Base-by-base conservation (phyloP, 2,797 vertebrate species). In the Poeciliopsis turneri region DNA sequence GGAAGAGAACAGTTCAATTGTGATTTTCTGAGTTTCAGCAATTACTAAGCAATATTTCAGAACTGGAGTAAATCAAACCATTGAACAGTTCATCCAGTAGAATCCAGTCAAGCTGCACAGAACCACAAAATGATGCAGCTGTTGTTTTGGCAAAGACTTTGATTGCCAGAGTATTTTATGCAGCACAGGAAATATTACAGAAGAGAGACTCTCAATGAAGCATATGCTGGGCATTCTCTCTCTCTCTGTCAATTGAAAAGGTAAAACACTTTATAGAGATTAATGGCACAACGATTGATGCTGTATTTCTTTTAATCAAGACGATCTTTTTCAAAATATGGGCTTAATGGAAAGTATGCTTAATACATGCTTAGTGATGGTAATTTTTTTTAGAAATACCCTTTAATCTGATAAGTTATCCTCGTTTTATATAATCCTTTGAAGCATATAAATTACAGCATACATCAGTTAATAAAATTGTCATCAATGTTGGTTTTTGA, bases 121-220 rank as follows among this genome's bases (percentile, higher is more conserved):
- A 72, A 69, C 55, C 28, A 71, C 72, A 76, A 69, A 86, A 79
- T 80, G 78, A 86, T 87, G 75, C 6, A 77, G 72, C 72, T 78
- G 80, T 76, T 85, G 74, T 72, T 46, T 33, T 36, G 61, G 57
- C 61, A 28, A 30, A 78, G n/a, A 74, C 5, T 84, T 90, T 80
- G 81, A 85, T 83, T 83, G 66, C 33, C 74, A 57, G 25, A 28
- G 30, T 51, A 13, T 71, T 75, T 72, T 80, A 43, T 77, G 36
- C 61, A 10, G 3, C 47, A 51, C 61, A 39, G 72, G 28, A 77
- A 74, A 80, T 71, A 79, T 74, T 53, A 46, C 18, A 66, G n/a
- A 64, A 51, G 43, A 51, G 45, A 64, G 72, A 83, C 68, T 78
- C 23, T 5, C 53, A 66, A 49, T 69, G 43, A 83, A 33, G 20